A percentile compares a stretch with the other conserved stretches of the same genome.
These are phyloP conservation scores for Nowickia ferox DNA, from an alignment of 2,888 invertebrate genomes.

Conservation along the genomic window DNA sequence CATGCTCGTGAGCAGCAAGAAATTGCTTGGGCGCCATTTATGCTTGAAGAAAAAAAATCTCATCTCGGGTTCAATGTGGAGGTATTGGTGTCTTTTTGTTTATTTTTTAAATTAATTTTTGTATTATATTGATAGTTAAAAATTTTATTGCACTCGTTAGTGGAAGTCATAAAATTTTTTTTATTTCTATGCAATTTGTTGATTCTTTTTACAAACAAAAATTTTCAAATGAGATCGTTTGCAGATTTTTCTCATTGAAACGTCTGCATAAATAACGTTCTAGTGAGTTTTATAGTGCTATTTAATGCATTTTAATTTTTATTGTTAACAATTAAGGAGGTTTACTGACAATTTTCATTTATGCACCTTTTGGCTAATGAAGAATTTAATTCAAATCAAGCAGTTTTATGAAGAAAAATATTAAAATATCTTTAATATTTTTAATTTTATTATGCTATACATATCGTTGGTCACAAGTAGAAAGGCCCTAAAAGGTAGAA, in stretches of 20 bases:
- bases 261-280: not conserved
- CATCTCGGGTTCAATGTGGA: not conserved
- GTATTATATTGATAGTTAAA: constrained; percentile 10
- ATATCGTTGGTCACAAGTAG: no score
- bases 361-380: not conserved
- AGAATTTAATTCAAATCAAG: not conserved
- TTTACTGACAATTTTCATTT: not conserved
- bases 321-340: not conserved
- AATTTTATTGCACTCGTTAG: constrained; percentile 11
- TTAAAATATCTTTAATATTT: no score
- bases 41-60: not conserved
- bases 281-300: not conserved
- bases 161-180: not conserved
- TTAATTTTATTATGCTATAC: no score
- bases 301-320: constrained; percentile 10
- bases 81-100: not conserved
- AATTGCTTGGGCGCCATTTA: constrained; percentile 12
- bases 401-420: not conserved
- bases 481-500: no score
- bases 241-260: not conserved
- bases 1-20: not conserved
- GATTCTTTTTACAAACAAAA: not conserved
- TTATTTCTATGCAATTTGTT: not conserved
- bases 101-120: not conserved
- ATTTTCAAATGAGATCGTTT: not conserved